These are phyloP conservation scores for Euura lappo DNA, from an alignment of 1,140 invertebrate species.

Conservation along the genomic window DNA sequence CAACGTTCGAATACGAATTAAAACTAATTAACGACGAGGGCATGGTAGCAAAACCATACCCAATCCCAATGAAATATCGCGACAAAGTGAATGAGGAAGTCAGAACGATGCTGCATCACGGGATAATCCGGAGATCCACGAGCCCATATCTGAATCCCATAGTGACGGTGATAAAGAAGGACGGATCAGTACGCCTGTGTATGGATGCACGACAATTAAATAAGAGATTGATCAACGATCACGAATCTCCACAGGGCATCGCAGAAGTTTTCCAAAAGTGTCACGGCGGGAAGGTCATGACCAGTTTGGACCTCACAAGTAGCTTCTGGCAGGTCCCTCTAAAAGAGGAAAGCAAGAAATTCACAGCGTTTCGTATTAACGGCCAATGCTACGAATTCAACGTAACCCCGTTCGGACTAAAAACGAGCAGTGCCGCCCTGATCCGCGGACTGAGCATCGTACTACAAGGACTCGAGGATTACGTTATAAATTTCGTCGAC, in stretches of 20 bases:
- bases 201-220: constrained; percentile 46
- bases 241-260: constrained; percentile 12
- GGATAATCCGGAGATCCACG: constrained; percentile 14
- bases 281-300: constrained; percentile 22
- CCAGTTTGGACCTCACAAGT: constrained; percentile 23
- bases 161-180: constrained; percentile 12
- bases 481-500: constrained; percentile 16
- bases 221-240: constrained; percentile 35
- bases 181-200: constrained; percentile 39
- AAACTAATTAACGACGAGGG: too few relatives aligned
- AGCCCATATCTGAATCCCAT: constrained; percentile 43
- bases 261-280: constrained; percentile 11
- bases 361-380: constrained; percentile 27
- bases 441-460: constrained; percentile 12
- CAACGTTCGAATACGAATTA: too few relatives aligned
- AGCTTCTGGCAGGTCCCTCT: constrained; percentile 38
- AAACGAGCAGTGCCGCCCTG: background rate
- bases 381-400: background rate
- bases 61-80: too few relatives aligned
- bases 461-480: background rate
- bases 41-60: too few relatives aligned
- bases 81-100: too few relatives aligned
- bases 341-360: constrained; percentile 9
- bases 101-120: background rate
- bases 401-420: background rate